Base-by-base conservation (phyloP, 2,888 invertebrate species). In the Drosophila histrio region DNA sequence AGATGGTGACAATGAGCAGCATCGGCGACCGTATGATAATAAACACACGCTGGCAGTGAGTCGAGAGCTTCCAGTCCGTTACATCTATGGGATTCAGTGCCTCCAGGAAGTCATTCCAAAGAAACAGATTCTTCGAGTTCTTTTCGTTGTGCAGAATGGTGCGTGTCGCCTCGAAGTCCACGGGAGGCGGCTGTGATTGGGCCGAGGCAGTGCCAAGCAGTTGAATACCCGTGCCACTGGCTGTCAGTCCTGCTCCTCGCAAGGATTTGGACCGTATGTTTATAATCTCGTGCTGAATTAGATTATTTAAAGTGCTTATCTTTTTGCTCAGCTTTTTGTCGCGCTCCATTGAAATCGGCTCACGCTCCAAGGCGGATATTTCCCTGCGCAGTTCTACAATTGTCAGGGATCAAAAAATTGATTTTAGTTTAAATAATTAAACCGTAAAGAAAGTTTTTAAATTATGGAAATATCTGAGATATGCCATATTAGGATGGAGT, bases 1-100 rank as follows among this genome's bases (percentile, higher is more conserved):
- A 17, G 0, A 81, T 0, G 0, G 39, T 57, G 8, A 82, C 30
- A 0, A 72, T 0, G 1, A 87, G 53, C 2, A 50, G 13, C 8
- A 90, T 41, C 0, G 90, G 90, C 0, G 60, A 32, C 11, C 57
- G 71, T 2, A 79, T 0, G 1, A 81, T 7, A 5, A 75, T 30
- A 11, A 58, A 7, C 0, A 34, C 0, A 1, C 73, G 79, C 0
- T 39, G 19, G 0, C 6, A 36, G 9, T 2, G n/a, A 15, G 64
- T 52, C 11, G 62, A 50, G 1, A 61, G 5, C 1, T 9, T 0
- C 90, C 90, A 89, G 0, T 76, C 69, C 0, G 39, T 30, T 0
- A 13, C 6, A n/a, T 79, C 60, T 15, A 88, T 68, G 3, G 89
- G 88, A 47, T 72, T 80, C 2, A 89, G 19, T 0, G 86, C 13